Conservation (phyloP, 2,797 vertebrate genomes). For the Coendou prehensilis region DNA sequence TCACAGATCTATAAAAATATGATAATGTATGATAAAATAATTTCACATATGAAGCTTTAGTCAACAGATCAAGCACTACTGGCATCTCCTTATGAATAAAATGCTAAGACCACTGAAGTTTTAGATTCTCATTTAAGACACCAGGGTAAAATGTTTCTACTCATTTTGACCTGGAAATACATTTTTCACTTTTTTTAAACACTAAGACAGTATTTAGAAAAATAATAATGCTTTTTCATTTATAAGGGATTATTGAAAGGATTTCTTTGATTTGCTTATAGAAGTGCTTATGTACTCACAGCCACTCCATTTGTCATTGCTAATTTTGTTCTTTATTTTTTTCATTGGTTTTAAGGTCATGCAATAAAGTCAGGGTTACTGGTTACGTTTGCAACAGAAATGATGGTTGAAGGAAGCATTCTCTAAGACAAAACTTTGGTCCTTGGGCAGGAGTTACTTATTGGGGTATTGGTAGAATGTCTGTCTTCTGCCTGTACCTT, state of each 20-base stretch:
- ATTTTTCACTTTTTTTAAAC: conserved; percentile 35
- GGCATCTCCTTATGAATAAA: conserved; percentile 65
- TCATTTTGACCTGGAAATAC: conserved; percentile 59
- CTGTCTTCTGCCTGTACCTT: neutral
- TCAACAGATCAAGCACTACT: conserved; percentile 64
- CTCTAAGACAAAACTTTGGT: conserved; percentile 3
- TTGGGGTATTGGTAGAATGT: neutral
- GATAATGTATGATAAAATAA: conserved; percentile 73
- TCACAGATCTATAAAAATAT: conserved; percentile 73
- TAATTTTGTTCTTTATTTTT: neutral
- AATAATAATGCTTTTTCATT: conserved; percentile 26
- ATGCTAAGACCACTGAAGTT: neutral
- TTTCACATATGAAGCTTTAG: conserved; percentile 74
- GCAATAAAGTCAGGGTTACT: neutral
- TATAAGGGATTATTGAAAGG: neutral
- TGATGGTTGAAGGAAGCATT: neutral
- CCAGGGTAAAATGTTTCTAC: neutral
- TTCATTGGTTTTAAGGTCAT: conserved; percentile 47
- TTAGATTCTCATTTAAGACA: conserved; percentile 4
- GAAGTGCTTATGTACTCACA: neutral
- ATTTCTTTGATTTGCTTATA: conserved; percentile 58
- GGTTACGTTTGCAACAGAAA: neutral
- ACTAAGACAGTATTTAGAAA: conserved; percentile 12
- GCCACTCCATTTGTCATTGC: neutral
- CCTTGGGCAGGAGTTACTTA: neutral